Percentiles rank a stretch among this genome's conserved stretches.
Conservation (phyloP, 2,113 vertebrate genomes). For the Accipiter virgatus region DNA sequence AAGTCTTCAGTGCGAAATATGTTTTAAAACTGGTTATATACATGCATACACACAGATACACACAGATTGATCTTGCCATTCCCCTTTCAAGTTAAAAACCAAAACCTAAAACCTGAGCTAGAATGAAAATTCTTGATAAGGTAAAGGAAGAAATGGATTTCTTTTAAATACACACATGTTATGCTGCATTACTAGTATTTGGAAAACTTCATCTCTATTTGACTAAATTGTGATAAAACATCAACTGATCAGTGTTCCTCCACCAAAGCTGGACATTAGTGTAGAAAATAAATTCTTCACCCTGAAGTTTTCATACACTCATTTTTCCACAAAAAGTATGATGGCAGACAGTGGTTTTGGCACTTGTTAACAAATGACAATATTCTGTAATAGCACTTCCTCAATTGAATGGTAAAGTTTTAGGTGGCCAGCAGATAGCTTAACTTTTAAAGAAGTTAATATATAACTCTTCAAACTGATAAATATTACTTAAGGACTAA, state of each 20-base stretch:
- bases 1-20: background rate
- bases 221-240: background rate
- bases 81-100: background rate
- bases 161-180: accelerated
- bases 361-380: background rate
- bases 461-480: background rate
- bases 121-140: background rate
- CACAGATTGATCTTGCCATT: background rate
- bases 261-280: background rate
- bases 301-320: background rate
- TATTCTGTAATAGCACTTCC: background rate
- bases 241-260: background rate
- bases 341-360: background rate
- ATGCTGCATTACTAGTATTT: background rate
- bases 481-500: background rate
- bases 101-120: background rate
- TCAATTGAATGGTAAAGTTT: background rate
- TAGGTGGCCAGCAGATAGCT: background rate
- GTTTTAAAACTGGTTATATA: background rate
- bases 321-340: background rate
- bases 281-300: background rate
- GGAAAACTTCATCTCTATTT: background rate
- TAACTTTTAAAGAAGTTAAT: background rate
- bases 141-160: background rate
- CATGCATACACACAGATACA: background rate